A percentile compares a stretch with the other conserved stretches of the same genome.
Conservation (phyloP, 2,113 vertebrate species). For the Coturnix japonica region DNA sequence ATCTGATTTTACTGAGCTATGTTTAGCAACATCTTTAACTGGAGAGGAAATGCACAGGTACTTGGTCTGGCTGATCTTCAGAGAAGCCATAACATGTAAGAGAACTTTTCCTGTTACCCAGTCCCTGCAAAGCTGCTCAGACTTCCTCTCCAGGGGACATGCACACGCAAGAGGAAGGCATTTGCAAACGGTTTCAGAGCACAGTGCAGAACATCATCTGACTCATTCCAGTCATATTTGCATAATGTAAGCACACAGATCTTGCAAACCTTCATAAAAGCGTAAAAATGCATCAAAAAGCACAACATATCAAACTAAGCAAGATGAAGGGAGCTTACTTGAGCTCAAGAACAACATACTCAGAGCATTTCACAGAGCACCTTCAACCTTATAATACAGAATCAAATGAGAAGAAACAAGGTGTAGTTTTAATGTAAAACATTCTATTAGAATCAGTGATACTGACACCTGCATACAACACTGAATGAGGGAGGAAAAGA, state of each 20-base stretch:
- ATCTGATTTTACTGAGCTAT: neutral
- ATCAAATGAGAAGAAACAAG: neutral
- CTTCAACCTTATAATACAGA: neutral
- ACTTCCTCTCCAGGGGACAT: slow-evolving; percentile 1
- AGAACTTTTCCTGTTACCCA: slow-evolving; percentile 14
- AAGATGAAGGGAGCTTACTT: neutral
- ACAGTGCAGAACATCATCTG: neutral
- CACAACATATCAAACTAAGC: neutral
- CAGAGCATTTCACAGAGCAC: neutral
- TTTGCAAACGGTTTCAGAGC: slow-evolving; percentile 24
- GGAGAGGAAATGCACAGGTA: neutral
- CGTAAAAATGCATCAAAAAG: neutral
- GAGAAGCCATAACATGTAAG: neutral
- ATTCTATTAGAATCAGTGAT: neutral
- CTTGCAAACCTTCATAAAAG: neutral
- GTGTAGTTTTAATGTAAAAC: neutral
- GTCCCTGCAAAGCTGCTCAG: neutral
- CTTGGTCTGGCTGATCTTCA: neutral
- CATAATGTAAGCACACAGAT: neutral
- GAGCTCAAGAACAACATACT: neutral
- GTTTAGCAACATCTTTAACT: neutral
- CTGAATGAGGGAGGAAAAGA: neutral
- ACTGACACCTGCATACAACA: neutral
- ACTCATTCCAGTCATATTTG: neutral
- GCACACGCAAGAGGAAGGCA: neutral